Conservation (phyloP, 2,797 vertebrate genomes). For the Aldrovandia affinis region DNA sequence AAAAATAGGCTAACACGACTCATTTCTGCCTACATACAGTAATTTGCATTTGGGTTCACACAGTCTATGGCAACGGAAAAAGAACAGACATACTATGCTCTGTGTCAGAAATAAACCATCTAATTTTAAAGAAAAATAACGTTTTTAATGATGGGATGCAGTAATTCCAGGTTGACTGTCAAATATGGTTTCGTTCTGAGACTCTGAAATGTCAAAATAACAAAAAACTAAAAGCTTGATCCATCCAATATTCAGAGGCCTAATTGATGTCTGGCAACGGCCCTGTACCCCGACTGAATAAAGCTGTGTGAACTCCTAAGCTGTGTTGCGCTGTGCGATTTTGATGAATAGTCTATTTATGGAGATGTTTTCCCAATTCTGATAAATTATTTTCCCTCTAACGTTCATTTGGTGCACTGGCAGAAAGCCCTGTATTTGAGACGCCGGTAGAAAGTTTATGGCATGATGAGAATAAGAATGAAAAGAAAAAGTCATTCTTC, state of each 20-base stretch:
- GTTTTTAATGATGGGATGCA: background rate
- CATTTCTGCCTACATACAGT: background rate
- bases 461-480: background rate
- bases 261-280: background rate
- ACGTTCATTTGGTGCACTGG: background rate
- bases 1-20: background rate
- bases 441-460: background rate
- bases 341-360: too few species aligned
- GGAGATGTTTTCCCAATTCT: too few species aligned
- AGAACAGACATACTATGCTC: background rate
- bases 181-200: background rate
- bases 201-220: background rate
- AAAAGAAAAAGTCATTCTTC: too few species aligned
- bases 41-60: background rate
- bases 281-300: background rate
- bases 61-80: background rate
- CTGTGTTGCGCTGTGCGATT: background rate
- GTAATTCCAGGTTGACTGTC: background rate
- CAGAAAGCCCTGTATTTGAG: background rate
- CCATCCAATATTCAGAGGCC: background rate
- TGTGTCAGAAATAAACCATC: background rate
- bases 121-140: background rate
- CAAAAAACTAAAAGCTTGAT: background rate
- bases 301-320: background rate
- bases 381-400: too few species aligned